Base-by-base conservation (phyloP, 1,140 invertebrate genomes). In the Platyscapa corneri region DNA sequence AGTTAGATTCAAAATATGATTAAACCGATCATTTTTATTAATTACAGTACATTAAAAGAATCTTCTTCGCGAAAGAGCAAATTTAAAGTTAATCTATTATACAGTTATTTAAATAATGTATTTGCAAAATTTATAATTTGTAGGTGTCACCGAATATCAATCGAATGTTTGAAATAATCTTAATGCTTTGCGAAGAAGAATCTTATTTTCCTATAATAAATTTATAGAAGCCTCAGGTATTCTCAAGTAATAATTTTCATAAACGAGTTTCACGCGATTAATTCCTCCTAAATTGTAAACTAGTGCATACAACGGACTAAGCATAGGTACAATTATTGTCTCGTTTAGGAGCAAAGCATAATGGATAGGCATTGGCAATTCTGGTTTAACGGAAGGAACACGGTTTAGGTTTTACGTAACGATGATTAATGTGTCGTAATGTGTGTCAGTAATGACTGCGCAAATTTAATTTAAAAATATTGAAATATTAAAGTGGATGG, bases 361-460 rank as follows among this genome's bases (percentile, higher is more conserved):
- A 32, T 34, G 30, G 3, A 20, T 20, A 32, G 67, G 32, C 67
- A n/a, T 42, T 39, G 23, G 39, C 23, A 42, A 42, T 74, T 42
- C 70, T 39, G 20, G n/a, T 74, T 42, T 42, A n/a, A 3, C 39
- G 20, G 37, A 74, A 74, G 70, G 32, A 42, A 74, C 30, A 39
- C 37, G 12, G 37, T n/a, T 74, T 74, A 74, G 16, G 37, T 74
- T 42, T 74, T n/a, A 7, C 30, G 5, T 74, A 39, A 42, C 27
- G 70, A 74, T 42, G 39, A 74, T 74, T 74, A 74, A 74, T 74
- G 39, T 32, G 23, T 39, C 7, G 12, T 74, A 42, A 72, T 70
- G 12, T 74, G 27, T 37, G 70, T 42, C 39, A 74, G 23, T 6
- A 74, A 74, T 42, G 70, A 42, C 39, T 74, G 0, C 12, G 70